Conservation (phyloP, 1,140 invertebrate species). For the Bemisia tabaci region DNA sequence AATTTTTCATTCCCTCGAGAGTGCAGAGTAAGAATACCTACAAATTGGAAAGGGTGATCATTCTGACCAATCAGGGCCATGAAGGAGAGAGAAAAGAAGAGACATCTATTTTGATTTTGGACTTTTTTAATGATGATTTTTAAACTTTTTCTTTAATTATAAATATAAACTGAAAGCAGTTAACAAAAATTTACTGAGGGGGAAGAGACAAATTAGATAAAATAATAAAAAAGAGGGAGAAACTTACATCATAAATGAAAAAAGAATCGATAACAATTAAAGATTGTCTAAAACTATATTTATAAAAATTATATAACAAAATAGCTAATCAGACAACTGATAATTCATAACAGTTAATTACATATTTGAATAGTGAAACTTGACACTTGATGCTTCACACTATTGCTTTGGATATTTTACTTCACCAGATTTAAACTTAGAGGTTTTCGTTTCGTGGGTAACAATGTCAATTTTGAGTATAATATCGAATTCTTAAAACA, state of each 20-base stretch:
- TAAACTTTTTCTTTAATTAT: not conserved
- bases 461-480: not conserved
- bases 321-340: not conserved
- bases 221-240: not conserved
- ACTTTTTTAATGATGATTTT: not conserved
- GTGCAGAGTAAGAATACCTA: too few species aligned
- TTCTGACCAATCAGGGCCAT: too few species aligned
- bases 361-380: not conserved
- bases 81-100: too few species aligned
- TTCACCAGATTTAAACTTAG: not conserved
- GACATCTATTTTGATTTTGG: too few species aligned
- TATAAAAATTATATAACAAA: conserved; percentile 1
- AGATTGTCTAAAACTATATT: not conserved
- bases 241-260: not conserved
- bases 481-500: not conserved
- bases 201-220: not conserved
- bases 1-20: too few species aligned
- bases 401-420: not conserved
- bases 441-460: not conserved
- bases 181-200: not conserved
- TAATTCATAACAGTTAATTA: not conserved
- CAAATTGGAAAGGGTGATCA: too few species aligned
- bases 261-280: not conserved
- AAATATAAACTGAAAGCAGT: not conserved
- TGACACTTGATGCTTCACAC: not conserved